Percentiles rank a stretch among this genome's conserved stretches.
Evolutionary conservation across 1,140 invertebrate species (phyloP).

Genomic region (Lethocerus indicus): DNA sequence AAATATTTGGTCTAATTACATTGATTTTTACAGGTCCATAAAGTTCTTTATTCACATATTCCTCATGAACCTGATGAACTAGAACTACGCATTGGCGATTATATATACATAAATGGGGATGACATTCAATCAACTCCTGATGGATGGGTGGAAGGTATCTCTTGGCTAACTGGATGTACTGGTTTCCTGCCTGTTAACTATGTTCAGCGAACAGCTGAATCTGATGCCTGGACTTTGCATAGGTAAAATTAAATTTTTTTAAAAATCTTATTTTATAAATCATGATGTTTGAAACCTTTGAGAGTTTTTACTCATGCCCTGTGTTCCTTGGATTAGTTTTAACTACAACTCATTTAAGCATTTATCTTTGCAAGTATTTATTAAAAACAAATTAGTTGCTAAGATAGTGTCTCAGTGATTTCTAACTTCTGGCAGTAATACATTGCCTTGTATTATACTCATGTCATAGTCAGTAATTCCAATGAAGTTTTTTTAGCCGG

Average conservation of each 20-base stretch:
- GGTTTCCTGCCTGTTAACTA: conserved; percentile 68
- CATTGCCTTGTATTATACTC: no score
- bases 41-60: conserved; percentile 61
- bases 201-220: conserved; percentile 65
- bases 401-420: no score
- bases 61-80: conserved; percentile 66
- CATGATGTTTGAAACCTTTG: no score
- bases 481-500: no score
- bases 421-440: no score
- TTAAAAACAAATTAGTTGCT: no score
- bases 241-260: conserved; percentile 23
- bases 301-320: no score
- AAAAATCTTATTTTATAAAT: not conserved
- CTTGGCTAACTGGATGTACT: conserved; percentile 60
- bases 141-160: conserved; percentile 74
- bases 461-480: no score
- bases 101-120: conserved; percentile 60
- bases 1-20: no score
- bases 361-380: no score
- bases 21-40: conserved; percentile 59
- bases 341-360: no score
- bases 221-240: conserved; percentile 79
- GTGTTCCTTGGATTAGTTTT: no score
- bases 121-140: conserved; percentile 52
- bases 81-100: conserved; percentile 69